Evolutionary conservation across 2,888 invertebrate species (phyloP).

Genomic region (Odiellus spinosus): DNA sequence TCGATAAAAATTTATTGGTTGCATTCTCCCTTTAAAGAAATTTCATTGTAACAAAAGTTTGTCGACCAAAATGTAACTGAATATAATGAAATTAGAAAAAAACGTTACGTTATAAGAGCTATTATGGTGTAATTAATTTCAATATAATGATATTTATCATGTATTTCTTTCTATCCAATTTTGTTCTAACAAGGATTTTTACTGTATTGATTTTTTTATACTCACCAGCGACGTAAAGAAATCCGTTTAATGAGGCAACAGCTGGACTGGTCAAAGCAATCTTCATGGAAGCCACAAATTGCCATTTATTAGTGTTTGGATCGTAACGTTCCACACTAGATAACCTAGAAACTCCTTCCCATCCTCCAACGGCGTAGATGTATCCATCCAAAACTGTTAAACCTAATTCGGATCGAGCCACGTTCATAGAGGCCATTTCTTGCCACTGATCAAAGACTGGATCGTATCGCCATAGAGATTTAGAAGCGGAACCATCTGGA

Average conservation of each 20-base stretch:
- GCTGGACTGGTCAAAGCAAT: slow-evolving; percentile 36
- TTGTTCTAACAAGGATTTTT: too few relatives aligned
- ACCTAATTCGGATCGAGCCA: slow-evolving; percentile 36
- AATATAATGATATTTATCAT: too few relatives aligned
- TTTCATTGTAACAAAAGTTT: too few relatives aligned
- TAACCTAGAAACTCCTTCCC: slow-evolving; percentile 33
- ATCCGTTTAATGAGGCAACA: slow-evolving; percentile 32
- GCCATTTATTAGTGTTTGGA: slow-evolving; percentile 34
- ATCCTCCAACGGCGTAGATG: slow-evolving; percentile 38
- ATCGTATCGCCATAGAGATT: slow-evolving; percentile 35
- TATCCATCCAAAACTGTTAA: slow-evolving; percentile 36
- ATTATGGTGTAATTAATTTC: background rate
- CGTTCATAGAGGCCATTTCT: slow-evolving; percentile 35
- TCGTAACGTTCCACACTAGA: slow-evolving; percentile 36
- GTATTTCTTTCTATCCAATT: too few relatives aligned
- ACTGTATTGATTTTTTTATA: background rate
- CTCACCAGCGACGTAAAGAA: slow-evolving; percentile 34
- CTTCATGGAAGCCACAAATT: slow-evolving; percentile 32
- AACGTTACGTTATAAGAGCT: background rate
- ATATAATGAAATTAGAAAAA: too few relatives aligned
- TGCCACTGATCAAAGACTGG: slow-evolving; percentile 35
- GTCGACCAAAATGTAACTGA: too few relatives aligned
- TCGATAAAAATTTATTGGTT: too few relatives aligned
- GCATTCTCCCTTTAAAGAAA: too few relatives aligned
- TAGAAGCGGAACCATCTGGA: slow-evolving; percentile 36